Evolutionary conservation across 2,113 vertebrate species (phyloP).

Genomic region (Synodontis membranacea): DNA sequence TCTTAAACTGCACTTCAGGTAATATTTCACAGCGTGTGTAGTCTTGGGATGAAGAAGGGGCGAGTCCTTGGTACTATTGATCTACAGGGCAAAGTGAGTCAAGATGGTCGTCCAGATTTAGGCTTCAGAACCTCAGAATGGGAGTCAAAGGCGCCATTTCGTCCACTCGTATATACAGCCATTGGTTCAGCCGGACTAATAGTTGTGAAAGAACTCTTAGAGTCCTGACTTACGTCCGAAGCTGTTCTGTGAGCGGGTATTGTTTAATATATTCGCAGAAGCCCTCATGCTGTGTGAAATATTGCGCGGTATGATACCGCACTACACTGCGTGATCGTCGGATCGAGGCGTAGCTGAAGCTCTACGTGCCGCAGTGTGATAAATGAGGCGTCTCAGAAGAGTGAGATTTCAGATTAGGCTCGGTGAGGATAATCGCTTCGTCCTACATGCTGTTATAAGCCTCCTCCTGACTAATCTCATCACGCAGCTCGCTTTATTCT

Average conservation of each 20-base stretch:
- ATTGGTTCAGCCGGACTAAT: neutral
- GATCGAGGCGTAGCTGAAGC: neutral
- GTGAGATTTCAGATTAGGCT: constrained; percentile 29
- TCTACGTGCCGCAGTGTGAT: neutral
- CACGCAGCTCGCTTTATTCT: constrained; percentile 11
- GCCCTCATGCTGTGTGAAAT: neutral
- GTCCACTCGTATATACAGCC: too few relatives aligned
- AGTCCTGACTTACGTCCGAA: neutral
- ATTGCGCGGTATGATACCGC: neutral
- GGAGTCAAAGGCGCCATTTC: too few relatives aligned
- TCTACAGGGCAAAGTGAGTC: too few relatives aligned
- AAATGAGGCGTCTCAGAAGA: neutral
- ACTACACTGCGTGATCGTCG: neutral
- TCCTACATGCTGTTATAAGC: constrained; percentile 14
- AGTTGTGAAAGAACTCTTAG: neutral
- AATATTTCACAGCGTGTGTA: too few relatives aligned
- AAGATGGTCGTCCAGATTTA: too few relatives aligned
- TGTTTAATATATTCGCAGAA: neutral
- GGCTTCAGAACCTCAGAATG: too few relatives aligned
- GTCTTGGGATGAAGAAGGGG: too few relatives aligned
- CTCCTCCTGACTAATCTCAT: constrained; percentile 34
- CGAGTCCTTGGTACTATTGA: too few relatives aligned
- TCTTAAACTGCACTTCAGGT: too few relatives aligned
- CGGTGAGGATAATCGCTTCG: constrained; percentile 30
- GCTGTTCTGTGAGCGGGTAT: neutral